phyloP scores from a whole-genome alignment of 30 jellyfish, hydroid and myxozoan genomes.

The Turritopsis rubra region DNA sequence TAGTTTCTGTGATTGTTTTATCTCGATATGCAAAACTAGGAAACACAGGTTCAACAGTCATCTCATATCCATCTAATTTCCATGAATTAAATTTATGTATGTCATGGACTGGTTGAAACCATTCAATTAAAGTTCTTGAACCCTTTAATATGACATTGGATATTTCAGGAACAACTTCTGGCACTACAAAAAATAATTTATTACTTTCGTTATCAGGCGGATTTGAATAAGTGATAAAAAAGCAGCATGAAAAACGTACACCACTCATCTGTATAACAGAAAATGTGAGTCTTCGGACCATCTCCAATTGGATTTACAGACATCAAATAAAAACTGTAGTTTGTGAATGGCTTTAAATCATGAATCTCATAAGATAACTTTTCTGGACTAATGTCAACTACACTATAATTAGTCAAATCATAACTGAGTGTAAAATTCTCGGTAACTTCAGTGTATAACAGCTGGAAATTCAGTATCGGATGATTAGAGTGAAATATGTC shows the following conservation, averaged over 20 bases:
- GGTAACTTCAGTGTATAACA: not conserved
- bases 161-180: not conserved
- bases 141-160: not conserved
- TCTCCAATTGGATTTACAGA: constrained; percentile 11
- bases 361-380: not conserved
- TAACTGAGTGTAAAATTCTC: not conserved
- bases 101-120: not conserved
- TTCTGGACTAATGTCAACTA: not conserved
- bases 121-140: not conserved
- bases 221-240: not conserved
- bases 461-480: not conserved
- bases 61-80: constrained; percentile 1
- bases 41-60: not conserved
- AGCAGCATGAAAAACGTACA: not conserved
- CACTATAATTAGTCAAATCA: not conserved
- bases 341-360: not conserved
- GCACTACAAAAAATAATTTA: not conserved
- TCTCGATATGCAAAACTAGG: not conserved
- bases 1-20: not conserved
- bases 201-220: not conserved
- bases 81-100: constrained; percentile 3
- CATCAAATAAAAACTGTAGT: not conserved
- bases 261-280: constrained; percentile 11
- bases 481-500: not conserved
- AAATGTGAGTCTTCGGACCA: not conserved